Evolutionary conservation across 2,113 vertebrate species (phyloP), one percentile per base, ranked within the genome.

Genomic region (Eptesicus fuscus): DNA sequence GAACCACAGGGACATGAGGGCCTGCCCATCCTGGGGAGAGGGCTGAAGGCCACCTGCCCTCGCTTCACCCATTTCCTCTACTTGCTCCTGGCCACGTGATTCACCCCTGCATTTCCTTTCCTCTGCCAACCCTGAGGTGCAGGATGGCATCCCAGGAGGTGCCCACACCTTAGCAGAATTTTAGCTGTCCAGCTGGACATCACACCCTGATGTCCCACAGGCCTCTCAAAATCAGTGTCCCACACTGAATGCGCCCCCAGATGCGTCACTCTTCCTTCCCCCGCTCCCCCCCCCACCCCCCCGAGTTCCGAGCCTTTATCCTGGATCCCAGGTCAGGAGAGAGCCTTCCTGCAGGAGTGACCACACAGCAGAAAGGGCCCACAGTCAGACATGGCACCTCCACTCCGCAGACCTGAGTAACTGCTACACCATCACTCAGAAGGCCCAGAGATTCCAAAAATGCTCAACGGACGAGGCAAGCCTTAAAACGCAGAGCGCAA

Each of bases 1-100:
- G n/a, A 89, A n/a, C 12, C 71, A 44, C 65, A 63, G 88, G 61
- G 47, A 69, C 37, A 40, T 3, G 28, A 76, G 32, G 77, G 53
- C 59, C 44, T 49, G 73, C 86, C 51, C 67, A n/a, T 30, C 25
- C 71, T 63, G 61, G 71, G 78, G 76, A 74, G 37, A 37, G 9
- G 56, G 30, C 2, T 8, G 25, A 61, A 74, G 84, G 20, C n/a
- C 0, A 30, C 65, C 44, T 30, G 3, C 78, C 63, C 89, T 80
- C 4, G 2, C 88, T 67, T 78, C 51, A n/a, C 53, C 59, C 92
- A 73, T 42, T 90, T 91, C 82, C 63, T 51, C 76, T 18, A 53
- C 44, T 42, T 18, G 77, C 82, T 91, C 93, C 94, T 78, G 56
- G 91, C 14, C 11, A 4, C 1, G 8, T 92, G 95, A 85, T 67